These are phyloP conservation scores for Champsocephalus gunnari DNA, from an alignment of 2,797 vertebrate genomes.

Conservation along the genomic window DNA sequence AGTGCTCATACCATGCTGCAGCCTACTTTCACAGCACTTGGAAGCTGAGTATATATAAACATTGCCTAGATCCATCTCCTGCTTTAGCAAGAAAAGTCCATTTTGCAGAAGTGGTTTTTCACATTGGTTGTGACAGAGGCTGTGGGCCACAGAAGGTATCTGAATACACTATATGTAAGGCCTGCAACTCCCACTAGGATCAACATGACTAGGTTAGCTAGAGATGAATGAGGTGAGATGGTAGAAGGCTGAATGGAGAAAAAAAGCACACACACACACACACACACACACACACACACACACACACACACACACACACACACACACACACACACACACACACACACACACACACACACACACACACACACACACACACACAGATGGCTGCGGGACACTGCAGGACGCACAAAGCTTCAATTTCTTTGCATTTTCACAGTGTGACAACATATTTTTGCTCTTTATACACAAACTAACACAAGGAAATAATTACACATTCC, in stretches of 20 bases:
- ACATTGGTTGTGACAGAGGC: constrained; percentile 30
- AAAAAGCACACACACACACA: constrained; percentile 1
- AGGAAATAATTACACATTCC: constrained; percentile 21
- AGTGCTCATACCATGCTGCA: neutral
- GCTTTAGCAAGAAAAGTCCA: constrained; percentile 12
- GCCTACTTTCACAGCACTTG: neutral
- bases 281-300: no score
- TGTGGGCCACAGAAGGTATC: constrained; percentile 23
- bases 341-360: neutral
- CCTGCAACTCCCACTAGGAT: constrained; percentile 36
- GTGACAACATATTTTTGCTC: constrained; percentile 44
- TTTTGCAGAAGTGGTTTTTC: constrained; percentile 35
- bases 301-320: no score
- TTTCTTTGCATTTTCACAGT: constrained; percentile 33
- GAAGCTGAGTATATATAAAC: neutral
- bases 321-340: no score
- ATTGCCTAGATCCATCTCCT: constrained; percentile 1
- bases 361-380: constrained; percentile 7
- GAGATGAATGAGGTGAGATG: constrained; percentile 55
- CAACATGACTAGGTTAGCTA: constrained; percentile 42
- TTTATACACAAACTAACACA: constrained; percentile 15
- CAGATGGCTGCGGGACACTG: constrained; percentile 30
- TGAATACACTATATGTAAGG: constrained; percentile 36
- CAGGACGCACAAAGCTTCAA: constrained; percentile 13
- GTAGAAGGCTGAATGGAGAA: constrained; percentile 50